Conservation (phyloP, 2,113 vertebrate species). For the Apteryx mantelli region DNA sequence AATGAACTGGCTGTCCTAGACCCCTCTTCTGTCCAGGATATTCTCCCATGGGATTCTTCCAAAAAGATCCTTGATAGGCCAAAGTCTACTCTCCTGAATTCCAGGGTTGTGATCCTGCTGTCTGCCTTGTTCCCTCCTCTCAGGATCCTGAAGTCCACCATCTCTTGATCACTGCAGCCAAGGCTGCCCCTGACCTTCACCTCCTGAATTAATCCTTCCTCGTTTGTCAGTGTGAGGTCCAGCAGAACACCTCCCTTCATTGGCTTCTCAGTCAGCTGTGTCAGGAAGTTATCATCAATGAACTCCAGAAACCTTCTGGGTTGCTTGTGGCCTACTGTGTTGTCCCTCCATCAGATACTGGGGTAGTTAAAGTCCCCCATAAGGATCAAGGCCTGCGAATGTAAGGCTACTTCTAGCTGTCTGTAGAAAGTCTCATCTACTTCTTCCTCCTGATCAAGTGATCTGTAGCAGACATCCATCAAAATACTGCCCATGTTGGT, state of each 20-base stretch:
- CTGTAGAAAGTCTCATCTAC: background rate
- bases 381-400: background rate
- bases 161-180: background rate
- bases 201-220: background rate
- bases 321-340: background rate
- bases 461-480: background rate
- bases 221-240: background rate
- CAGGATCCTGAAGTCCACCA: background rate
- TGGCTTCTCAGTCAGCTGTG: background rate
- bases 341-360: background rate
- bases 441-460: background rate
- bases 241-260: background rate
- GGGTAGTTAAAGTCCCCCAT: background rate
- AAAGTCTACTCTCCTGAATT: background rate
- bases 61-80: background rate
- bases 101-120: background rate
- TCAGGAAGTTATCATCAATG: background rate
- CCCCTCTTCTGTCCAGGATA: background rate
- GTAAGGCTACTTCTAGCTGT: background rate
- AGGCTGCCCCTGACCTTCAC: background rate
- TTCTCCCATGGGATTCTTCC: background rate
- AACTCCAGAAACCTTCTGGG: background rate
- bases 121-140: background rate
- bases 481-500: background rate
- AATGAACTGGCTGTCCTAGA: background rate